Evolutionary conservation across 2,113 vertebrate genomes (phyloP), one percentile per base, ranked within the genome.

Genomic region (Macheiramphus alcinus): DNA sequence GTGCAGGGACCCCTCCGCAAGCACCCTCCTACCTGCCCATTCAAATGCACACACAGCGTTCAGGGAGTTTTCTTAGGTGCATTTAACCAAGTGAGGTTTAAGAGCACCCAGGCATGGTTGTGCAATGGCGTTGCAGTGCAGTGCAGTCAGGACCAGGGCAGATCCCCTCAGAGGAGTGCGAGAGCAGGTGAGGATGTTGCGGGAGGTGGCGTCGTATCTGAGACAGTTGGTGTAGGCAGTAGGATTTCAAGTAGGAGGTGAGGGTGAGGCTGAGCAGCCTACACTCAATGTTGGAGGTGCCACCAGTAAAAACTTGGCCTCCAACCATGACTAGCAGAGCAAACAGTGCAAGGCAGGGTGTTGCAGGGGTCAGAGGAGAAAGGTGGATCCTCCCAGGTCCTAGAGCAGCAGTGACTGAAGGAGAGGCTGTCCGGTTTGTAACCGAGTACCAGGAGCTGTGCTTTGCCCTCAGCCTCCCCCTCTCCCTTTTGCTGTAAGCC

Each of bases 191-290:
- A 89, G 80, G 61, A 48, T 61, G 80, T 26, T 74, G 58, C 4
- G 2, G 80, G 62, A 76, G 31, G 29, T 75, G 26, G 23, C 71
- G 84, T 23, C 8, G 2, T 74, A 31, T 20, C 47, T 68, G 34
- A 91, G 42, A 47, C 34, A n/a, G 80, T 29, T 0, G 1, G 38
- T 34, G 48, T 16, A 84, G 70, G 48, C 56, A 61, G 27, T 11
- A 50, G 47, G 14, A 63, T 87, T 87, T 86, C 59, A 43, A 85
- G 58, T 62, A 87, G 18, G 43, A 87, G 72, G 84, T 34, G 52
- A 86, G 63, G 31, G 34, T 76, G 75, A 93, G 59, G 56, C 38
- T 94, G 65, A 87, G 47, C 70, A 95, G 61, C 76, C 80, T 70
- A 38, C 9, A 32, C 16, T 56, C 50, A 21, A 0, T 19, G 25